These are phyloP conservation scores for Pissodes strobi DNA, from an alignment of 1,140 invertebrate species.

Conservation along the genomic window DNA sequence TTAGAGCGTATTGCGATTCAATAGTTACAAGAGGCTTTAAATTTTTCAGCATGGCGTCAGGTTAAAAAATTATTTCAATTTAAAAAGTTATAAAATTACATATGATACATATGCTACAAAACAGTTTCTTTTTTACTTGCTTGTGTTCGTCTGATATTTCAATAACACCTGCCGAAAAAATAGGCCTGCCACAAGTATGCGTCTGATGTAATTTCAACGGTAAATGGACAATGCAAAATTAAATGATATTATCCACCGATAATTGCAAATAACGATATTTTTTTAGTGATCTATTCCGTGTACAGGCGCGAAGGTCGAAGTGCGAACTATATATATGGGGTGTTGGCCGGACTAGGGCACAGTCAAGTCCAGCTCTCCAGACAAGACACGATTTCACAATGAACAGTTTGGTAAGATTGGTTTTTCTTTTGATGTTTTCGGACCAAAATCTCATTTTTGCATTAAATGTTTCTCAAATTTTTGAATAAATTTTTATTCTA, in stretches of 20 bases:
- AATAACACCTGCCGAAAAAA: too few species aligned
- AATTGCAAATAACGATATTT: constrained; percentile 2
- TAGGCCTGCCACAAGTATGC: background rate
- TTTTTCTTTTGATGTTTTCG: too few species aligned
- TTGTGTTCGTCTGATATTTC: too few species aligned
- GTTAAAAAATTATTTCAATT: too few species aligned
- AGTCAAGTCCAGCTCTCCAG: constrained; percentile 31
- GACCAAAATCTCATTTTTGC: background rate
- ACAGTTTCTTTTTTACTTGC: too few species aligned
- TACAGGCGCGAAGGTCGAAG: constrained; percentile 17
- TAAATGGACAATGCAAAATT: background rate
- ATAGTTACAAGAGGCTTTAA: too few species aligned
- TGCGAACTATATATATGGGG: constrained; percentile 27
- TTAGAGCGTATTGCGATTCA: too few species aligned
- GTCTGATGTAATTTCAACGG: constrained; percentile 6
- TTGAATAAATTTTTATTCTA: too few species aligned
- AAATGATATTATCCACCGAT: constrained; percentile 8
- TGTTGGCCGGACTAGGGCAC: constrained; percentile 13
- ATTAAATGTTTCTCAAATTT: background rate
- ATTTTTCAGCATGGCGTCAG: too few species aligned
- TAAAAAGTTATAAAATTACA: too few species aligned
- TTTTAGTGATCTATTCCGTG: constrained; percentile 13
- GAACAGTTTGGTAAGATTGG: constrained; percentile 40
- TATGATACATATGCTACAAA: too few species aligned
- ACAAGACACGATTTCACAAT: constrained; percentile 30